A percentile compares a stretch with the other conserved stretches of the same genome.
Evolutionary conservation across 1,140 invertebrate genomes (phyloP).

Genomic region (Drosophila suzukii): DNA sequence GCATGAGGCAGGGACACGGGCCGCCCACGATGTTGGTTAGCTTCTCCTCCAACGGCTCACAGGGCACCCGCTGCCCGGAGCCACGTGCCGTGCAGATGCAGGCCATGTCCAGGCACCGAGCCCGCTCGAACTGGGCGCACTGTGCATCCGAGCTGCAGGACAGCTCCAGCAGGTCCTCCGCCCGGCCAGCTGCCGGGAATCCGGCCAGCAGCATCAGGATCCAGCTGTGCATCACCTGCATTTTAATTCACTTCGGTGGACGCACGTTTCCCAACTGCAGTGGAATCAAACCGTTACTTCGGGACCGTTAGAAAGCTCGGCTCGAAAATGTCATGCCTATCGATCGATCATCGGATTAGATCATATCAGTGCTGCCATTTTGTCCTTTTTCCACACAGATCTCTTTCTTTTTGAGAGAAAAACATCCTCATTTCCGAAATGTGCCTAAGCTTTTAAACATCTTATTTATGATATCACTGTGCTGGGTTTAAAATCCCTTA

Average conservation of each 20-base stretch:
- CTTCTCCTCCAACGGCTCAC: slow-evolving; percentile 49
- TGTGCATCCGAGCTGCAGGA: slow-evolving; percentile 42
- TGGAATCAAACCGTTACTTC: background rate
- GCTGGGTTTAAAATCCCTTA: too few species aligned
- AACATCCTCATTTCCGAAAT: too few species aligned
- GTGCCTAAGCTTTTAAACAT: too few species aligned
- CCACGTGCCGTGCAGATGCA: slow-evolving; percentile 41
- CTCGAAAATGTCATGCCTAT: background rate
- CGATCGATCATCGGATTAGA: background rate
- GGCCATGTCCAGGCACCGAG: slow-evolving; percentile 20
- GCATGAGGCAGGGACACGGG: slow-evolving; percentile 59
- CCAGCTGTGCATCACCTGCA: slow-evolving; percentile 8
- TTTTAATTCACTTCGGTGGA: slow-evolving; percentile 6
- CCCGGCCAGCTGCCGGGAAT: background rate
- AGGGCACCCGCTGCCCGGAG: slow-evolving; percentile 11
- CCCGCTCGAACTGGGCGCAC: slow-evolving; percentile 39
- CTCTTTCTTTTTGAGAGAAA: too few species aligned
- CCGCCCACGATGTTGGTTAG: slow-evolving; percentile 74
- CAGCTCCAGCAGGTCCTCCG: slow-evolving; percentile 53
- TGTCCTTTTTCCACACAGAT: background rate
- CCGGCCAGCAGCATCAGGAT: background rate
- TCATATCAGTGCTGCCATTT: background rate
- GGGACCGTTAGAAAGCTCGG: background rate
- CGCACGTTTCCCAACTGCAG: background rate
- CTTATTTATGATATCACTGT: too few species aligned